phyloP scores from a whole-genome alignment of 2,113 vertebrate species.

The Chrysemys picta region DNA sequence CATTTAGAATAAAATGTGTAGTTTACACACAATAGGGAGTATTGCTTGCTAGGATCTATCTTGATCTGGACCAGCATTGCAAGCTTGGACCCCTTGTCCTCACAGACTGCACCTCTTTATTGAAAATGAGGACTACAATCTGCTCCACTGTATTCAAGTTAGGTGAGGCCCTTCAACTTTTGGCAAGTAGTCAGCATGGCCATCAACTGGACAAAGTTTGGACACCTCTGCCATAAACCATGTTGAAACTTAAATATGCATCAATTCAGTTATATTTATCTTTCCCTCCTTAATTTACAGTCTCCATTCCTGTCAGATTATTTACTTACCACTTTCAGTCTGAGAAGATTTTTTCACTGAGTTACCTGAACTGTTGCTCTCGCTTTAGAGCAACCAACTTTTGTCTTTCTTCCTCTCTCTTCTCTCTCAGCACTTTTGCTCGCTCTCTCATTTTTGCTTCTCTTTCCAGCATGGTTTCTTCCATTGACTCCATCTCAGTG shows the following conservation, averaged over 20 bases:
- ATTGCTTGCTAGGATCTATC: not conserved
- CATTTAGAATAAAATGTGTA: not conserved
- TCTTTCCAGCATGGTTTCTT: constrained; percentile 79
- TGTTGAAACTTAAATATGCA: not conserved
- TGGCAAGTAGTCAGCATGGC: not conserved
- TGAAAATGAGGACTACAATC: not conserved
- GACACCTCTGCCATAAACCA: not conserved
- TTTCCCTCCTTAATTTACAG: not conserved
- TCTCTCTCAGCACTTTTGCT: constrained; percentile 78
- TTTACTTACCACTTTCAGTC: not conserved
- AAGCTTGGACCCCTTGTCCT: not conserved
- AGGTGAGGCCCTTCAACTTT: not conserved
- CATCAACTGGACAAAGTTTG: not conserved
- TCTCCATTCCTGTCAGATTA: not conserved
- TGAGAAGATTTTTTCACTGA: not conserved
- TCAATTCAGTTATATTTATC: not conserved
- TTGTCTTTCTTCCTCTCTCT: constrained; percentile 84
- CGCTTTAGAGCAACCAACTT: constrained; percentile 84
- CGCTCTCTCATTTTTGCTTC: constrained; percentile 82
- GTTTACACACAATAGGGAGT: not conserved
- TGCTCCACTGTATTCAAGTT: not conserved
- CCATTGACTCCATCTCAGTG: constrained; percentile 78
- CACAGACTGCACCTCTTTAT: not conserved
- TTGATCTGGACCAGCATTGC: not conserved
- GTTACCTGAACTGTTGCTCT: constrained; percentile 92